Conservation (phyloP, 2,113 vertebrate species). For the Cheilinus undulatus region DNA sequence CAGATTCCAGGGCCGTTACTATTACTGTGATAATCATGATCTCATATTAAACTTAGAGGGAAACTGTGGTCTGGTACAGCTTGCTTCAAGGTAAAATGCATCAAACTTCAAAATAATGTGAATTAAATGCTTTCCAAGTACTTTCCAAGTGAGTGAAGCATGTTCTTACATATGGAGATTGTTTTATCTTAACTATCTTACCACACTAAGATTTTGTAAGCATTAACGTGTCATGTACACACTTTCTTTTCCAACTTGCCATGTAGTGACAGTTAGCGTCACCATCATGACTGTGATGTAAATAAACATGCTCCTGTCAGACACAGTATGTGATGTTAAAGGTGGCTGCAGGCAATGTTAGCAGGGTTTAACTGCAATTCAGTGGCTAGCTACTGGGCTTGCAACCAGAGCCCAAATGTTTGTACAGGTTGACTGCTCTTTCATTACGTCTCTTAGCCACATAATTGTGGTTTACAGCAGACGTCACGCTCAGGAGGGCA, state of each 20-base stretch:
- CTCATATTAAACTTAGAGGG: slow-evolving; percentile 1
- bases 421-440: background rate
- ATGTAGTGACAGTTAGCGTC: background rate
- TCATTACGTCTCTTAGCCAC: background rate
- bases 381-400: too few species aligned
- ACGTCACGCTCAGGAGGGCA: background rate
- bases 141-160: too few species aligned
- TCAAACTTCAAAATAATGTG: too few species aligned
- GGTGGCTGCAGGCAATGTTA: background rate
- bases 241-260: background rate
- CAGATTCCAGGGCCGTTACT: slow-evolving; percentile 22
- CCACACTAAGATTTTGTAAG: too few species aligned
- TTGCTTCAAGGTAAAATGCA: background rate
- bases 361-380: background rate
- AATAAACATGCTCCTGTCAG: background rate
- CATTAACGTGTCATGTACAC: too few species aligned
- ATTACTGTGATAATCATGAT: slow-evolving; percentile 10
- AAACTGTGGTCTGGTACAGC: background rate
- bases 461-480: background rate
- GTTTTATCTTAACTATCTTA: too few species aligned
- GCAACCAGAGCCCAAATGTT: background rate
- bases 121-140: too few species aligned
- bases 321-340: background rate
- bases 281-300: too few species aligned
- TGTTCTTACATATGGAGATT: too few species aligned